Conservation (phyloP, 2,888 invertebrate species). For the Harmothoe impar region DNA sequence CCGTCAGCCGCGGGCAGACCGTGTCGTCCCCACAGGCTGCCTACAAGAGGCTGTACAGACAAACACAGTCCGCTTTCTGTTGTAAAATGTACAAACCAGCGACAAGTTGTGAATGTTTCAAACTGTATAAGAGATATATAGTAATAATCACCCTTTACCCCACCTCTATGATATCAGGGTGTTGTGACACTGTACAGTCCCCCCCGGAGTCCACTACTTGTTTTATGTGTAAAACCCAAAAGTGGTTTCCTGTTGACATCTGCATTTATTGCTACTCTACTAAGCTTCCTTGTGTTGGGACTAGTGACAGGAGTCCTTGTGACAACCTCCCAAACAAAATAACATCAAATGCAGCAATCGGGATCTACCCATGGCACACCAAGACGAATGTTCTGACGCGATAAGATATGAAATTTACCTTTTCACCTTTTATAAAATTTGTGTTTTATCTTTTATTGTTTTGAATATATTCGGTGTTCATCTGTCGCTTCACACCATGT, state of each 20-base stretch:
- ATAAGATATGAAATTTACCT: not conserved
- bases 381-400: not conserved
- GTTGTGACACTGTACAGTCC: no score
- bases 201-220: not conserved
- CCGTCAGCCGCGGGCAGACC: not conserved
- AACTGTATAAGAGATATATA: not conserved
- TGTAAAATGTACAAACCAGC: not conserved
- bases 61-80: not conserved
- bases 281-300: not conserved
- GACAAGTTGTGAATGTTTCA: not conserved
- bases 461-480: not conserved
- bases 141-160: no score
- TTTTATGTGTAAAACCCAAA: not conserved
- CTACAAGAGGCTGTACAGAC: not conserved
- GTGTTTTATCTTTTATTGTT: not conserved
- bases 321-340: not conserved
- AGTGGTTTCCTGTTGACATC: not conserved
- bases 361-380: slow-evolving; percentile 18
- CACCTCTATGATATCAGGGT: no score
- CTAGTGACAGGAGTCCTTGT: not conserved
- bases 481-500: not conserved
- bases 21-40: not conserved
- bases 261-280: not conserved
- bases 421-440: not conserved
- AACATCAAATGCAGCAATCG: slow-evolving; percentile 35